phyloP scores from a whole-genome alignment of 2,113 vertebrate genomes.

The Myiagra hebetior region DNA sequence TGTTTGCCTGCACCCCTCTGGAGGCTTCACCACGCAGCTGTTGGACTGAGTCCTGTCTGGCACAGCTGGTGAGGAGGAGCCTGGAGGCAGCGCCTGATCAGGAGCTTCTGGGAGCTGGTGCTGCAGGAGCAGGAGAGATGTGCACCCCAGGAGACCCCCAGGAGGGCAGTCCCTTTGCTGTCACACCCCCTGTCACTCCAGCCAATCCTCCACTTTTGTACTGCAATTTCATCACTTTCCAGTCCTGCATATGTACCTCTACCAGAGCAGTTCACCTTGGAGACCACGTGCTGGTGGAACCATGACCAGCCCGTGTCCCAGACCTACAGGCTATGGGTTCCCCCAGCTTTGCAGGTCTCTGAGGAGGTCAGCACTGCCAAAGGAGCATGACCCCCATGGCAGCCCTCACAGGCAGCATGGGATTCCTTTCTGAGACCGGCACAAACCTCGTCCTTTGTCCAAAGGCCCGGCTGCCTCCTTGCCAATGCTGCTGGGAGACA shows the following conservation, averaged over 20 bases:
- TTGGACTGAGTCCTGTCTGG: not conserved
- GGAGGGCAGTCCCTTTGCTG: not conserved
- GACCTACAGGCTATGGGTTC: not conserved
- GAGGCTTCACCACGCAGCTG: fast-evolving
- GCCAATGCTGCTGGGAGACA: not conserved
- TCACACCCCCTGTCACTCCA: not conserved
- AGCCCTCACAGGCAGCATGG: not conserved
- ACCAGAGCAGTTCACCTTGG: not conserved
- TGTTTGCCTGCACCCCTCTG: not conserved
- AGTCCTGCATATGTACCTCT: not conserved
- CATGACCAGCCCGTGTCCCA: not conserved
- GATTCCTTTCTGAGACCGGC: not conserved
- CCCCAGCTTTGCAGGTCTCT: not conserved
- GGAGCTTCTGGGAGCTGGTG: not conserved
- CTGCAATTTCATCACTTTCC: not conserved
- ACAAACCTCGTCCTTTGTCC: not conserved
- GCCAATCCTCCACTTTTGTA: not conserved
- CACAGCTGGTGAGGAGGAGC: not conserved
- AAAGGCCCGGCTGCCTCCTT: not conserved
- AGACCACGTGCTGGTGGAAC: not conserved
- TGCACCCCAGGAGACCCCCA: not conserved
- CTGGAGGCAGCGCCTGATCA: fast-evolving
- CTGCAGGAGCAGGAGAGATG: fast-evolving
- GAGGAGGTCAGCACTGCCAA: not conserved
- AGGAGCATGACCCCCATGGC: not conserved